A percentile compares a stretch with the other conserved stretches of the same genome.
phyloP scores from a whole-genome alignment of 2,113 vertebrate genomes.

The Verasper variegatus region DNA sequence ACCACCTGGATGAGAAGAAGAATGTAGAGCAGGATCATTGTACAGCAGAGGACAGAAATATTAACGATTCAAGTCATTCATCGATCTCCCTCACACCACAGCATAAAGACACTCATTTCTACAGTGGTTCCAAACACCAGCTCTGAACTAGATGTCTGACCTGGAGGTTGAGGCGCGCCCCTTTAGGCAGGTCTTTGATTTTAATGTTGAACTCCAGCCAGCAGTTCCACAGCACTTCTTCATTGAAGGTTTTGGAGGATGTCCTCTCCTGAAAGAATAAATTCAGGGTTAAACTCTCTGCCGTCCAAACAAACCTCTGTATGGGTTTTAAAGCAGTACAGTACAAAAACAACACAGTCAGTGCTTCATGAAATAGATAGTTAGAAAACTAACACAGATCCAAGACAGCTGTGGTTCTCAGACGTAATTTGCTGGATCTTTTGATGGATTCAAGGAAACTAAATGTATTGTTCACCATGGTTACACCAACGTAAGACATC shows the following conservation, averaged over 20 bases:
- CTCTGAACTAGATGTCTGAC: conserved; percentile 35
- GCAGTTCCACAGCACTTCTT: conserved; percentile 96
- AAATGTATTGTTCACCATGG: too few relatives aligned
- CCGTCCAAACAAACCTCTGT: background rate
- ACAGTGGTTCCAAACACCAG: background rate
- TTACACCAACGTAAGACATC: too few relatives aligned
- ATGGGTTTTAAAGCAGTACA: background rate
- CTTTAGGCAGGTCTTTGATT: conserved; percentile 95
- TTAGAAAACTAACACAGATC: too few relatives aligned
- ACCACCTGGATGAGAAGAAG: conserved; percentile 77
- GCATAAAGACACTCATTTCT: background rate
- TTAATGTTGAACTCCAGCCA: conserved; percentile 97
- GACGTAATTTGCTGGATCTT: background rate
- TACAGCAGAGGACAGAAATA: too few relatives aligned
- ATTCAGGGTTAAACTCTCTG: background rate
- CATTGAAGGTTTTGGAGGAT: conserved; percentile 89
- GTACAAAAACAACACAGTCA: too few relatives aligned
- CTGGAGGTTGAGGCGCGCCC: conserved; percentile 93
- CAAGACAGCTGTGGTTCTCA: too few relatives aligned
- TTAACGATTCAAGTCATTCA: background rate
- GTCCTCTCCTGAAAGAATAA: conserved; percentile 83
- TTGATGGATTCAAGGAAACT: too few relatives aligned
- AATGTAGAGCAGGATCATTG: too few relatives aligned
- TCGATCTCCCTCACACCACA: background rate
- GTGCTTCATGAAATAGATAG: too few relatives aligned